Evolutionary conservation across 2,797 vertebrate genomes (phyloP).

Genomic region (Sparus aurata): DNA sequence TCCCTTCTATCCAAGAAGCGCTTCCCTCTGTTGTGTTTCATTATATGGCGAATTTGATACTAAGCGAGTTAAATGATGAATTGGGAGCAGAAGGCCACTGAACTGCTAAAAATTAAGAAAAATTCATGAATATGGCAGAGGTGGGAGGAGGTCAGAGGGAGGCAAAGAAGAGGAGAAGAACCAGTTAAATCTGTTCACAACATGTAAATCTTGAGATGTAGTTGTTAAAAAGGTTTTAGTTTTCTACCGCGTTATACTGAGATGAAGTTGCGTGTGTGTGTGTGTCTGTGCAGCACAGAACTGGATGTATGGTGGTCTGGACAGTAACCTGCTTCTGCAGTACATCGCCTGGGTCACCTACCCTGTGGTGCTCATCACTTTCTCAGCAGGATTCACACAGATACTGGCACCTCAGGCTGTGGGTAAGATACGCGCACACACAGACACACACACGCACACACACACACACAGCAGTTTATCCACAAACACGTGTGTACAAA

Average conservation of each 20-base stretch:
- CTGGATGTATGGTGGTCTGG: conserved; percentile 92
- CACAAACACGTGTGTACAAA: conserved; percentile 36
- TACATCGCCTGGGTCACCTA: conserved; percentile 99
- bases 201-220: not conserved
- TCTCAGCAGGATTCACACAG: conserved; percentile 98
- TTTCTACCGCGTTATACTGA: conserved; percentile 42
- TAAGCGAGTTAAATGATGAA: conserved; percentile 24
- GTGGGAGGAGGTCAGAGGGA: conserved; percentile 26
- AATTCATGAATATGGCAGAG: conserved; percentile 19
- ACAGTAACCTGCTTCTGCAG: conserved; percentile 94
- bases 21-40: not conserved
- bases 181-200: conserved; percentile 10
- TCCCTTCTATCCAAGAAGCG: not conserved
- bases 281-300: conserved; percentile 92
- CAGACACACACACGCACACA: conserved; percentile 17
- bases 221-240: not conserved
- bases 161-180: conserved; percentile 13
- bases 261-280: conserved; percentile 41
- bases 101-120: conserved; percentile 13
- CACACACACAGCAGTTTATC: conserved; percentile 14
- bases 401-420: conserved; percentile 97
- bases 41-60: conserved; percentile 5
- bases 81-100: not conserved
- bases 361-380: conserved; percentile 98
- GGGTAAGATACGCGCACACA: conserved; percentile 84